These are phyloP conservation scores for Drosophila kohkoa DNA, from an alignment of 1,140 invertebrate species.

Conservation along the genomic window DNA sequence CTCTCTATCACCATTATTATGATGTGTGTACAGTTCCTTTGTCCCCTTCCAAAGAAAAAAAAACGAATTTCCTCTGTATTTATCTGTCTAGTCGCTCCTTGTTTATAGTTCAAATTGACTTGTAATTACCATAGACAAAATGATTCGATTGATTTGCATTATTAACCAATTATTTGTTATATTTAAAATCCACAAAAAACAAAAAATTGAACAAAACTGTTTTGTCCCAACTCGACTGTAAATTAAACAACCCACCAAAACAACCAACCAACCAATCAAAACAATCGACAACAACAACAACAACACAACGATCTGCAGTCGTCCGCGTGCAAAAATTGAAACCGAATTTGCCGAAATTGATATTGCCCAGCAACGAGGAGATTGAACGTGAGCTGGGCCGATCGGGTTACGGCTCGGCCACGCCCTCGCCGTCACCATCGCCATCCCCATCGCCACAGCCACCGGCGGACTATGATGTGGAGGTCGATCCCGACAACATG, in stretches of 20 bases:
- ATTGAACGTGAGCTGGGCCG: conserved; percentile 57
- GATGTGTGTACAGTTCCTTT: conserved; percentile 29
- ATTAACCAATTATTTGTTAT: conserved; percentile 80
- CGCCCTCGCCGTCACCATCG: conserved; percentile 69
- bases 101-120: conserved; percentile 39
- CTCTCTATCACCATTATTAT: background rate
- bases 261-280: conserved; percentile 37
- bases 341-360: conserved; percentile 83
- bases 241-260: conserved; percentile 55
- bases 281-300: conserved; percentile 37
- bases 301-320: conserved; percentile 58
- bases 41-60: background rate
- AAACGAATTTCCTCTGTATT: conserved; percentile 31
- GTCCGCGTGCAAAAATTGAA: conserved; percentile 84
- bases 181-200: conserved; percentile 12
- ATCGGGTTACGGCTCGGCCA: conserved; percentile 48
- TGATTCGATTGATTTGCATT: conserved; percentile 33
- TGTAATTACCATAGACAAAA: conserved; percentile 72
- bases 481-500: conserved; percentile 82
- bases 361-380: conserved; percentile 79
- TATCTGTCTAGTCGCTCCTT: conserved; percentile 30
- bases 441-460: conserved; percentile 78
- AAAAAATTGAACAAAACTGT: conserved; percentile 28
- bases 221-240: conserved; percentile 49
- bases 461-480: conserved; percentile 78